Evolutionary conservation across 2,888 invertebrate genomes (phyloP).

Genomic region (Leptogaster cylindrica): DNA sequence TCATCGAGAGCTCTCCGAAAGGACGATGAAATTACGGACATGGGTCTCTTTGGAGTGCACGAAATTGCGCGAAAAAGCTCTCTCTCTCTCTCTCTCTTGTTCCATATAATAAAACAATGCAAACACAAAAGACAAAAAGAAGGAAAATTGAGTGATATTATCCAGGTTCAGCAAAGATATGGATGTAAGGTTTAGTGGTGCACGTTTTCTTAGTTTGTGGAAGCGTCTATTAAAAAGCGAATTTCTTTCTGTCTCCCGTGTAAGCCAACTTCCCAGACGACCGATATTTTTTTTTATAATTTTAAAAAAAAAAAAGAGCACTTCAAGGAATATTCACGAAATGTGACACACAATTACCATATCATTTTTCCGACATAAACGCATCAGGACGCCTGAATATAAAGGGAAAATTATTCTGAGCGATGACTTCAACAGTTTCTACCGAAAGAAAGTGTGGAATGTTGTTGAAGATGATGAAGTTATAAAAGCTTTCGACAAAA

Average conservation of each 20-base stretch:
- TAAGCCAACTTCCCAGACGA: neutral
- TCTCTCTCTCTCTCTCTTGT: neutral
- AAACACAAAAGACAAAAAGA: too few relatives aligned
- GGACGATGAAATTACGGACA: neutral
- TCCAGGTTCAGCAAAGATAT: neutral
- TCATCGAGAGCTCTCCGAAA: neutral
- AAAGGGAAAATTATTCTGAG: neutral
- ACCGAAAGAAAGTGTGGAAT: too few relatives aligned
- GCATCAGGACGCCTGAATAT: neutral
- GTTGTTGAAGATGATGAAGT: constrained; percentile 2
- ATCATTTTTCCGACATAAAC: neutral
- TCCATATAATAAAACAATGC: too few relatives aligned
- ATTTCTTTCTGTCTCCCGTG: neutral
- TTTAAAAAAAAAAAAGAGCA: too few relatives aligned
- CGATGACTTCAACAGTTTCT: neutral
- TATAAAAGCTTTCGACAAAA: constrained; percentile 2
- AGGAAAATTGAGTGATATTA: too few relatives aligned
- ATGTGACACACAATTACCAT: neutral
- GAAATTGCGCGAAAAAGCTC: constrained; percentile 29
- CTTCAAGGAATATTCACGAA: neutral
- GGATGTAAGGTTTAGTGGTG: neutral
- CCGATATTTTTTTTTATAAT: neutral
- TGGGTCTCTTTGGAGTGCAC: neutral
- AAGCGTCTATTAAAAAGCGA: neutral
- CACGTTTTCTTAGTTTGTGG: constrained; percentile 5